Conservation (phyloP, 2,888 invertebrate species). For the Galeopsomyia nigrocyanea region DNA sequence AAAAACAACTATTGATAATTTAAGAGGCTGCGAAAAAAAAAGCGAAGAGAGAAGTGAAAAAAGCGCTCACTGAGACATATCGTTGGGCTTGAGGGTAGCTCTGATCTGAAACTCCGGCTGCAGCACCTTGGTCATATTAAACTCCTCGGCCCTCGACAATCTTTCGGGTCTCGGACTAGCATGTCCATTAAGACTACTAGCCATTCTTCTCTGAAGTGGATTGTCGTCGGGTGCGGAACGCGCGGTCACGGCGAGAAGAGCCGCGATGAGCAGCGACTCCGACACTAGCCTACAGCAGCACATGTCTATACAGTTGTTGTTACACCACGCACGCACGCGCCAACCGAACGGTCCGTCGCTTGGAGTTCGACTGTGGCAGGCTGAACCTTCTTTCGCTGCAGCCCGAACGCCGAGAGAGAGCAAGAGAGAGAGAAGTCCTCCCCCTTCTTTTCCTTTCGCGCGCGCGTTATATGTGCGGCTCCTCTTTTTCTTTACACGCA, state of each 20-base stretch:
- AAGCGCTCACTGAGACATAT: constrained; percentile 65
- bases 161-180: constrained; percentile 61
- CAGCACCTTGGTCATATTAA: constrained; percentile 64
- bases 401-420: constrained; percentile 28
- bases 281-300: constrained; percentile 34
- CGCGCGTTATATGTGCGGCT: neutral
- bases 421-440: constrained; percentile 22
- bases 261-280: constrained; percentile 17
- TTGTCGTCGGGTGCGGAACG: constrained; percentile 27
- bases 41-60: constrained; percentile 6
- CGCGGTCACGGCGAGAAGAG: neutral
- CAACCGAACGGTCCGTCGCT: constrained; percentile 53
- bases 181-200: constrained; percentile 37
- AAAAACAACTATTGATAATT: too few species aligned
- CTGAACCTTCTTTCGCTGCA: constrained; percentile 27
- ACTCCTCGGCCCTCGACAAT: constrained; percentile 62
- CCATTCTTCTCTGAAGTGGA: constrained; percentile 47
- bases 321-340: too few species aligned
- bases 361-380: constrained; percentile 60
- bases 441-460: constrained; percentile 26
- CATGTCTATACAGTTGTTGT: constrained; percentile 9
- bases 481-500: neutral
- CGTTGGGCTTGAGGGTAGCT: constrained; percentile 63
- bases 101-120: constrained; percentile 67
- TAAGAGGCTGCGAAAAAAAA: too few species aligned